phyloP scores from a whole-genome alignment of 2,888 invertebrate genomes.

The Congeria kusceri region DNA sequence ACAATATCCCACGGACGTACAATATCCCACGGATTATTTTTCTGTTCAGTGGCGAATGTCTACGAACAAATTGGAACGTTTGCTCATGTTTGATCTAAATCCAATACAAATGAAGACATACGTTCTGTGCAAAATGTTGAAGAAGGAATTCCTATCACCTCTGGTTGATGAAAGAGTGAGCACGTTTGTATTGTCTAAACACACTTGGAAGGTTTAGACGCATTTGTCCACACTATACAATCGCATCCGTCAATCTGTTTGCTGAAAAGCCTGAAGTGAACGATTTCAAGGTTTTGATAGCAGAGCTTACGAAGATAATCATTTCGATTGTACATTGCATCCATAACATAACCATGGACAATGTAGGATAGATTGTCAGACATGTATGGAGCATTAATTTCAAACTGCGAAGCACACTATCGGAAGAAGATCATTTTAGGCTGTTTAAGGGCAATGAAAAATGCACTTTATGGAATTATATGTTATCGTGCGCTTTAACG shows the following conservation, averaged over 20 bases:
- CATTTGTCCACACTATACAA: conserved; percentile 1
- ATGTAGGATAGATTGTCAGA: background rate
- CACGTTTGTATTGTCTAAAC: conserved; percentile 2
- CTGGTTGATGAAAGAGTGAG: background rate
- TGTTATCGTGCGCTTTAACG: too few species aligned
- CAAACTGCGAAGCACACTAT: too few species aligned
- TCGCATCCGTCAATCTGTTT: background rate
- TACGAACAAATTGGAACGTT: background rate
- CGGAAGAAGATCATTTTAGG: too few species aligned
- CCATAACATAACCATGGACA: background rate
- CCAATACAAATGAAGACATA: background rate
- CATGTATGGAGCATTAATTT: too few species aligned
- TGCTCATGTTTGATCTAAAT: conserved; percentile 3
- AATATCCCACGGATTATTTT: too few species aligned
- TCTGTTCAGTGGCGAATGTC: background rate
- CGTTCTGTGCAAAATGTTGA: background rate
- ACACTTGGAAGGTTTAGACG: background rate
- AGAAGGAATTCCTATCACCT: background rate
- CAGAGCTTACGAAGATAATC: background rate
- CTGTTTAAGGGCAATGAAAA: too few species aligned
- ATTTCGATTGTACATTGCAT: background rate
- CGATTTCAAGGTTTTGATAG: background rate
- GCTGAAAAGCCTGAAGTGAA: background rate
- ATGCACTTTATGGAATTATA: too few species aligned
- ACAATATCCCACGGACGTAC: too few species aligned